Evolutionary conservation across 2,113 vertebrate species (phyloP).

Genomic region (Sorex araneus): DNA sequence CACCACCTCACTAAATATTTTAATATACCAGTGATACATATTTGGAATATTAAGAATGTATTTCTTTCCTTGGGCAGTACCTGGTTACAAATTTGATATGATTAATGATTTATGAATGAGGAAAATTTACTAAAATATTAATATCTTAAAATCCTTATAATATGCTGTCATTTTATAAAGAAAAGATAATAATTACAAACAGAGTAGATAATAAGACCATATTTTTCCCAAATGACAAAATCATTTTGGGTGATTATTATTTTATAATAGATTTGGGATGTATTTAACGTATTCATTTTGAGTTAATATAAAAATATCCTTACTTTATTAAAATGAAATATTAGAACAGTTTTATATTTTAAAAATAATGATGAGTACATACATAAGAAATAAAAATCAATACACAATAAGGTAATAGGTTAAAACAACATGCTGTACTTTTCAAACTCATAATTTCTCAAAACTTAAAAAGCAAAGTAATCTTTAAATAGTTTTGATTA

Average conservation of each 20-base stretch:
- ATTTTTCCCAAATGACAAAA: conserved; percentile 28
- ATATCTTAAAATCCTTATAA: conserved; percentile 36
- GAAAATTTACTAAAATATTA: conserved; percentile 35
- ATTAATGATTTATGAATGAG: conserved; percentile 33
- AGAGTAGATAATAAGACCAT: not conserved
- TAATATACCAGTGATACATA: conserved; percentile 4
- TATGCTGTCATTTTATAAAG: not conserved
- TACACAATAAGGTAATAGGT: conserved; percentile 5
- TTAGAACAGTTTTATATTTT: conserved; percentile 15
- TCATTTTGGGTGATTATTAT: not conserved
- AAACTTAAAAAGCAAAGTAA: not conserved
- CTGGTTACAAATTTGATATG: conserved; percentile 37
- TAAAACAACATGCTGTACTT: not conserved
- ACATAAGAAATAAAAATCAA: not conserved
- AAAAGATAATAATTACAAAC: conserved; percentile 53
- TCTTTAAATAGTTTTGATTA: not conserved
- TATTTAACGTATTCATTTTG: conserved; percentile 47
- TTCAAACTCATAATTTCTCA: not conserved
- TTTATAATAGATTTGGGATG: conserved; percentile 39
- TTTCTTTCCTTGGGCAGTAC: not conserved
- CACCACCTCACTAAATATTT: not conserved
- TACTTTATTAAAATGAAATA: conserved; percentile 19
- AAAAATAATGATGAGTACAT: not conserved
- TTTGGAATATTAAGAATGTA: conserved; percentile 2
- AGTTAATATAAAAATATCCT: conserved; percentile 8